A percentile compares a stretch with the other conserved stretches of the same genome.
Conservation (phyloP, 2,888 invertebrate genomes). For the Sinodicranocentrus sp. region DNA sequence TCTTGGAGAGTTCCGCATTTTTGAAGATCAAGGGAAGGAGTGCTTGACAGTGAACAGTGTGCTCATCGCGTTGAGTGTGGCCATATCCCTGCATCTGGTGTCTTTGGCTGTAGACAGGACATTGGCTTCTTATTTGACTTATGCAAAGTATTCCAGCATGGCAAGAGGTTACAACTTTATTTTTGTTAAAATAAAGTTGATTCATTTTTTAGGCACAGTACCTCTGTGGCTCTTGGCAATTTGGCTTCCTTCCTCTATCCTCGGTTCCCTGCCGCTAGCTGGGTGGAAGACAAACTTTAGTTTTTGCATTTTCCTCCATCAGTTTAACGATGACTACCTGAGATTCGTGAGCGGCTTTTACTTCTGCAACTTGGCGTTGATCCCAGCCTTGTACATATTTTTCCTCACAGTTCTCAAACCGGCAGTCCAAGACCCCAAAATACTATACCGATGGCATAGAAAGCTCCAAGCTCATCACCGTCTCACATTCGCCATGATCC, state of each 20-base stretch:
- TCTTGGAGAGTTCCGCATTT: conserved; percentile 72
- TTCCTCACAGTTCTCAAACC: conserved; percentile 69
- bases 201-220: conserved; percentile 68
- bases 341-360: conserved; percentile 73
- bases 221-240: conserved; percentile 75
- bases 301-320: conserved; percentile 75
- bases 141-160: conserved; percentile 69
- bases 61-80: conserved; percentile 70
- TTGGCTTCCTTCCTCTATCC: conserved; percentile 72
- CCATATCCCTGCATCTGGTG: conserved; percentile 72
- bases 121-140: conserved; percentile 70
- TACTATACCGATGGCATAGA: conserved; percentile 73
- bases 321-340: conserved; percentile 75
- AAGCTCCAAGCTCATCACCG: conserved; percentile 73
- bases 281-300: conserved; percentile 75
- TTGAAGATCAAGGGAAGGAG: conserved; percentile 74
- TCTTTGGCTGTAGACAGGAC: conserved; percentile 74
- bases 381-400: conserved; percentile 73
- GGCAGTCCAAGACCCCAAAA: conserved; percentile 53
- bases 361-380: conserved; percentile 67
- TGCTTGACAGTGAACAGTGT: conserved; percentile 73
- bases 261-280: conserved; percentile 72
- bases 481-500: conserved; percentile 70
- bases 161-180: conserved; percentile 55
- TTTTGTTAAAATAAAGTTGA: neutral